phyloP scores from a whole-genome alignment of 2,888 invertebrate species.

The Eugnorisma glareosa region DNA sequence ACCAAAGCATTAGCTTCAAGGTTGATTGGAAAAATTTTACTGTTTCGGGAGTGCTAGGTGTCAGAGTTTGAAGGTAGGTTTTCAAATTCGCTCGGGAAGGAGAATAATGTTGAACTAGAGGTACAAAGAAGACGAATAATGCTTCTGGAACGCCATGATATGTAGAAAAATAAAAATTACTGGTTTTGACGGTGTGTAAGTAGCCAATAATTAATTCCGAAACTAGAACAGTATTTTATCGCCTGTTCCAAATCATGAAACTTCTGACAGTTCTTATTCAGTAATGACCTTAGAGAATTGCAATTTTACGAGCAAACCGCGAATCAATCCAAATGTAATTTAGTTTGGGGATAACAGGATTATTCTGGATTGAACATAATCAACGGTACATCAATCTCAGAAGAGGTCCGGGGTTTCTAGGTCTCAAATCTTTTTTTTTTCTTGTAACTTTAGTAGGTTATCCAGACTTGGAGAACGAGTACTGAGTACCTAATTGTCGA shows the following conservation, averaged over 20 bases:
- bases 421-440: not conserved
- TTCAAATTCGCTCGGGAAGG: no score
- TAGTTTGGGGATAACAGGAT: constrained; percentile 52
- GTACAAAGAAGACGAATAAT: no score
- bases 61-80: no score
- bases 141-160: not conserved
- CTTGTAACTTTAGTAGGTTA: constrained; percentile 4
- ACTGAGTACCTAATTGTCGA: not conserved
- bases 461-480: not conserved
- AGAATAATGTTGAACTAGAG: no score
- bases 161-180: not conserved
- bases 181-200: no score
- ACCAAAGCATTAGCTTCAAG: no score
- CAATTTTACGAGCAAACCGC: constrained; percentile 55
- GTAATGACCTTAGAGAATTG: constrained; percentile 47
- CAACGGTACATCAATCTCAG: constrained; percentile 48
- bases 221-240: constrained; percentile 2
- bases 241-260: not conserved
- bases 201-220: not conserved
- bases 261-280: constrained; percentile 37
- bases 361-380: constrained; percentile 47
- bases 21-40: no score
- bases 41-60: no score
- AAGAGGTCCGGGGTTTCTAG: constrained; percentile 14
- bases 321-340: constrained; percentile 59